phyloP scores from a whole-genome alignment of 2,113 vertebrate genomes.

The Centropus unirufus region DNA sequence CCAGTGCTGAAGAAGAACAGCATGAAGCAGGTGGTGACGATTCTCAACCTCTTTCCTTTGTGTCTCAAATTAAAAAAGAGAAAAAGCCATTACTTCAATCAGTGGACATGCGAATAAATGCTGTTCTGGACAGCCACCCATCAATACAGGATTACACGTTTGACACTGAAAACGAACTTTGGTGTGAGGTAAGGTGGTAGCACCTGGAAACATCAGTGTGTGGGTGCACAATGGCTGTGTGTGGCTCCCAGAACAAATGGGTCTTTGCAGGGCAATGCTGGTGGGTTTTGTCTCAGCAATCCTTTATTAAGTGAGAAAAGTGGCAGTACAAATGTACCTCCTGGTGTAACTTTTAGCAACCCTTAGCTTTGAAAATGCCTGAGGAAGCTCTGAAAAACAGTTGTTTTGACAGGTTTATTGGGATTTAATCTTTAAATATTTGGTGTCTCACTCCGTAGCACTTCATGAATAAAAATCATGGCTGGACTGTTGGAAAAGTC shows the following conservation, averaged over 20 bases:
- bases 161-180: constrained; percentile 82
- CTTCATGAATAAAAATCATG: neutral
- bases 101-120: constrained; percentile 73
- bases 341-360: neutral
- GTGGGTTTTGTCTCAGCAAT: neutral
- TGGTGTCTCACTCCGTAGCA: neutral
- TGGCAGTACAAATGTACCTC: neutral
- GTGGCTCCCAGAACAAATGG: neutral
- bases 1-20: neutral
- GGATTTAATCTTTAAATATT: neutral
- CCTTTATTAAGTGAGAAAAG: neutral
- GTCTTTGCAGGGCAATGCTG: neutral
- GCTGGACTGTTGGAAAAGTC: neutral
- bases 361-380: neutral
- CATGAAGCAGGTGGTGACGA: neutral
- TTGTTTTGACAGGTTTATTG: neutral
- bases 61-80: neutral
- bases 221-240: neutral
- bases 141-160: constrained; percentile 85
- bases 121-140: constrained; percentile 75
- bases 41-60: neutral
- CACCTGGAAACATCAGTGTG: neutral
- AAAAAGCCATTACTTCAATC: neutral
- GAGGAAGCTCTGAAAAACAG: neutral
- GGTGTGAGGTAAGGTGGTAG: constrained; percentile 88